Evolutionary conservation across 2,888 invertebrate species (phyloP).

Genomic region (Leucophora obtusa): DNA sequence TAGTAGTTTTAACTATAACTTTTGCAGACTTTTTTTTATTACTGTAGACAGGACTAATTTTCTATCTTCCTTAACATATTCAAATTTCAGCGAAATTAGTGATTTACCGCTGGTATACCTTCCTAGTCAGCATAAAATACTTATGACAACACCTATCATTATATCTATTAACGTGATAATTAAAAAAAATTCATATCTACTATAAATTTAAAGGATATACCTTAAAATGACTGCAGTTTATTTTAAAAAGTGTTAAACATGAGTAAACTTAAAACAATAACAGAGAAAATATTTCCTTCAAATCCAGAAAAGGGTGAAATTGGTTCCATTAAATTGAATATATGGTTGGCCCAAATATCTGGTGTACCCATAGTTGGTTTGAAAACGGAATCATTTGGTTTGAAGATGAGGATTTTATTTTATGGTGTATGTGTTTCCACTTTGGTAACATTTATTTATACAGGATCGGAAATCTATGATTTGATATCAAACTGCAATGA

Average conservation of each 20-base stretch:
- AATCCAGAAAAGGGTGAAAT: conserved; percentile 67
- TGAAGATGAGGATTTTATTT: conserved; percentile 46
- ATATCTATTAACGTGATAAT: neutral
- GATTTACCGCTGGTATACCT: too few species aligned
- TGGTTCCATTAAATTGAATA: conserved; percentile 70
- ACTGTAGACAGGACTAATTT: too few species aligned
- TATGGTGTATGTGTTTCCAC: conserved; percentile 52
- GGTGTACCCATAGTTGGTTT: conserved; percentile 69
- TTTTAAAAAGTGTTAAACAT: conserved; percentile 12
- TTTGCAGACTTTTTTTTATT: too few species aligned
- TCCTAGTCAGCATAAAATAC: neutral
- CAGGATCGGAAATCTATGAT: conserved; percentile 65
- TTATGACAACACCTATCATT: neutral
- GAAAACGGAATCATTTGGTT: conserved; percentile 61
- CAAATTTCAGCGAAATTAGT: too few species aligned
- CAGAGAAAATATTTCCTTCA: conserved; percentile 59
- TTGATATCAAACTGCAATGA: conserved; percentile 51
- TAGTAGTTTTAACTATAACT: too few species aligned
- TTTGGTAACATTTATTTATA: conserved; percentile 56
- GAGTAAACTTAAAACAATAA: conserved; percentile 25
- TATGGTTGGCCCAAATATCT: conserved; percentile 68
- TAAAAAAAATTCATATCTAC: neutral
- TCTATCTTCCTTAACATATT: too few species aligned
- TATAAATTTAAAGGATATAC: neutral
- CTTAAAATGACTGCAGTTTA: neutral